Conservation (phyloP, 2,888 invertebrate species). For the Urechis unicinctus region DNA sequence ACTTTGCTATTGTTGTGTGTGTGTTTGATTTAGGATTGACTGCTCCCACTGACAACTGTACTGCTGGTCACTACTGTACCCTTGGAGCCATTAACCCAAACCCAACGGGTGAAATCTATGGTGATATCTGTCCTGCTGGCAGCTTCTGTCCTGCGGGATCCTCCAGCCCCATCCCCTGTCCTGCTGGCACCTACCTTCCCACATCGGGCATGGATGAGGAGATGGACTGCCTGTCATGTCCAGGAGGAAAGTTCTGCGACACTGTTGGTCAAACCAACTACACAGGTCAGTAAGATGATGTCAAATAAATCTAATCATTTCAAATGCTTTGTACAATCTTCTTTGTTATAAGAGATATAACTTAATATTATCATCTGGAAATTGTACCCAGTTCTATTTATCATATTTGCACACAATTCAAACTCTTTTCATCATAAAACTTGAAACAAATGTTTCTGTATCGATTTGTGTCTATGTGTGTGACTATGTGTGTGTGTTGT, state of each 20-base stretch:
- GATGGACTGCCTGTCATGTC: slow-evolving; percentile 36
- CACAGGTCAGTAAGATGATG: slow-evolving; percentile 26
- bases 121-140: slow-evolving; percentile 38
- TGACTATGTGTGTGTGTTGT: too few species aligned
- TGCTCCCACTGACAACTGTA: slow-evolving; percentile 32
- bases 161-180: slow-evolving; percentile 33
- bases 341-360: too few species aligned
- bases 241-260: slow-evolving; percentile 40
- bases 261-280: slow-evolving; percentile 30
- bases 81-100: slow-evolving; percentile 31
- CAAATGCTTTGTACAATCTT: too few species aligned
- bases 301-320: too few species aligned
- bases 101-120: slow-evolving; percentile 27
- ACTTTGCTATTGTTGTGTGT: background rate
- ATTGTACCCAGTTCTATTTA: too few species aligned
- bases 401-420: too few species aligned
- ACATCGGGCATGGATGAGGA: slow-evolving; percentile 22
- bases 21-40: slow-evolving; percentile 26
- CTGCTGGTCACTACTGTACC: slow-evolving; percentile 38
- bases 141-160: slow-evolving; percentile 40
- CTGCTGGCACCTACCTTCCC: slow-evolving; percentile 30
- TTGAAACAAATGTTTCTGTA: background rate
- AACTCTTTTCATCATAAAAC: background rate
- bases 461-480: background rate
- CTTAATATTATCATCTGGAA: too few species aligned